phyloP scores from a whole-genome alignment of 2,888 invertebrate species.

The Scaptomyza caliginosa region DNA sequence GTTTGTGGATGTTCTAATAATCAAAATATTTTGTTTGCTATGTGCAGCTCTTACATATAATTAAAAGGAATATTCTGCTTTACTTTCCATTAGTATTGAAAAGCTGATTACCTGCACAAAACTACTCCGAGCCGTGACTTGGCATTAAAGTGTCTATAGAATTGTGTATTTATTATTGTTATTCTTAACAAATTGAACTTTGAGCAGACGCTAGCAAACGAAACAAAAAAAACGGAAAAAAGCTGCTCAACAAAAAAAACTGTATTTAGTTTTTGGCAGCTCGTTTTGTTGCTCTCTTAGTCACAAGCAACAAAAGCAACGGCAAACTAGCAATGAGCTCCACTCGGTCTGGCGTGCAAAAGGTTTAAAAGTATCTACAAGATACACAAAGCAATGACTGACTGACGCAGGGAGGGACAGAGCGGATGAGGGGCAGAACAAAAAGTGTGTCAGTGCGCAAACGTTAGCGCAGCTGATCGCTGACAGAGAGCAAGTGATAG shows the following conservation, averaged over 20 bases:
- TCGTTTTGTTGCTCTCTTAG: constrained; percentile 46
- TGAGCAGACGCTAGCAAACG: constrained; percentile 48
- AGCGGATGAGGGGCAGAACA: neutral
- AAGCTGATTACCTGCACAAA: constrained; percentile 28
- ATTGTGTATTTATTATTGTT: constrained; percentile 27
- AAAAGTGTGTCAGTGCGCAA: constrained; percentile 77
- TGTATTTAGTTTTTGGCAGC: constrained; percentile 8
- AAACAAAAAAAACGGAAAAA: constrained; percentile 1
- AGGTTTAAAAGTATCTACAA: constrained; percentile 44
- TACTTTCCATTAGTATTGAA: constrained; percentile 54
- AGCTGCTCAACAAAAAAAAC: constrained; percentile 21
- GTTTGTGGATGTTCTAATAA: too few species aligned
- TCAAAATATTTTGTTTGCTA: too few species aligned
- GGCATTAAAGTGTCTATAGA: constrained; percentile 46
- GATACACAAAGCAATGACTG: constrained; percentile 38
- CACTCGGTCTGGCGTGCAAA: constrained; percentile 62
- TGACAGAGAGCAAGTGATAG: too few species aligned
- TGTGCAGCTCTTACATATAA: neutral
- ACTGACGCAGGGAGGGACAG: neutral
- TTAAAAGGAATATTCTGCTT: constrained; percentile 24
- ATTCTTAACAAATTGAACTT: constrained; percentile 56
- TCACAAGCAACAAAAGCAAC: constrained; percentile 55
- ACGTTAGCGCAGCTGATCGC: constrained; percentile 77
- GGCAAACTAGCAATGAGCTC: constrained; percentile 55
- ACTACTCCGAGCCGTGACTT: constrained; percentile 57